phyloP scores from a whole-genome alignment of 2,113 vertebrate genomes.

The Oreochromis spilurus region DNA sequence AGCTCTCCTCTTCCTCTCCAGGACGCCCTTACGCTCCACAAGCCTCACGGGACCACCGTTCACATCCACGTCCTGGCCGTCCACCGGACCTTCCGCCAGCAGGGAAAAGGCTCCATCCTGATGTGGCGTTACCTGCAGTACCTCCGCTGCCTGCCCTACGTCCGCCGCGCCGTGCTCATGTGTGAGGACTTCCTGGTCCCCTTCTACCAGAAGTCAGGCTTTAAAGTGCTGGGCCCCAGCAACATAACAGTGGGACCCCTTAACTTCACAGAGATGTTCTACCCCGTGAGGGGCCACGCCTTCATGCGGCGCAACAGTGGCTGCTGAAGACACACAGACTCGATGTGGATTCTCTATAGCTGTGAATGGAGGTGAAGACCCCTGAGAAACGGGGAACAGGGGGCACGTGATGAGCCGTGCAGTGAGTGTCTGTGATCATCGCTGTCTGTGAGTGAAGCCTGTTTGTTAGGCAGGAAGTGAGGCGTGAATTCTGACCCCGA shows the following conservation, averaged over 20 bases:
- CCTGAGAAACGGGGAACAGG: background rate
- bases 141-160: constrained; percentile 74
- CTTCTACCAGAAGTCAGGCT: constrained; percentile 84
- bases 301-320: constrained; percentile 82
- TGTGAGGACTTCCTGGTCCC: constrained; percentile 81
- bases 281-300: constrained; percentile 66
- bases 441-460: background rate
- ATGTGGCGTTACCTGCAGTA: constrained; percentile 86
- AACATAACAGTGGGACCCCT: constrained; percentile 74
- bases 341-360: background rate
- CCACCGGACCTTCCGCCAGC: constrained; percentile 79
- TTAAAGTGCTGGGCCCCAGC: constrained; percentile 76
- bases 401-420: background rate
- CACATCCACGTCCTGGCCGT: constrained; percentile 87
- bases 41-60: constrained; percentile 70
- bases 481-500: background rate
- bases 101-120: constrained; percentile 85
- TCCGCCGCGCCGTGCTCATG: constrained; percentile 80
- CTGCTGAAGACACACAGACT: constrained; percentile 15
- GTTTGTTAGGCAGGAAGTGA: background rate
- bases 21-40: constrained; percentile 82
- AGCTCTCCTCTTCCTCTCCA: constrained; percentile 25
- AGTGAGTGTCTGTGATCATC: background rate
- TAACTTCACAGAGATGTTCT: constrained; percentile 80
- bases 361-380: background rate